These are phyloP conservation scores for Neosilurus hyrtlii DNA, from an alignment of 2,797 vertebrate genomes.

Conservation along the genomic window DNA sequence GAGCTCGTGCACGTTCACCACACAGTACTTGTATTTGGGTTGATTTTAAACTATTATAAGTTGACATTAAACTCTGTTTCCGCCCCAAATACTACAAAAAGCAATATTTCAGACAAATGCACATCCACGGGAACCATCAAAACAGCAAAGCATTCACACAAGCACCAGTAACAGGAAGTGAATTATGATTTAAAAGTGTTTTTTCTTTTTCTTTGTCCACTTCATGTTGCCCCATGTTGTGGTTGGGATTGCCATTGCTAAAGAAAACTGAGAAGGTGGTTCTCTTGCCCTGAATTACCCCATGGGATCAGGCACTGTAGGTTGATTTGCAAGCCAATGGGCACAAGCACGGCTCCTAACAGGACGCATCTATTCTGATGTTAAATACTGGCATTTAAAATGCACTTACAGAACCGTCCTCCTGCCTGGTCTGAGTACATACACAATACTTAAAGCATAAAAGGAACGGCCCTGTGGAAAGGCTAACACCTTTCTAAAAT, in stretches of 20 bases:
- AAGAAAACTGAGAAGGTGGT: slow-evolving; percentile 43
- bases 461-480: not conserved
- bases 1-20: not conserved
- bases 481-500: not conserved
- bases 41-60: not conserved
- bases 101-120: not conserved
- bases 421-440: not conserved
- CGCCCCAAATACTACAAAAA: not conserved
- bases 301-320: slow-evolving; percentile 20
- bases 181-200: not conserved
- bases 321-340: slow-evolving; percentile 60
- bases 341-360: slow-evolving; percentile 26
- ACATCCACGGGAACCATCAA: not conserved
- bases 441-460: not conserved
- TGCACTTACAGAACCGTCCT: slow-evolving; percentile 29
- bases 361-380: slow-evolving; percentile 53
- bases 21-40: no score
- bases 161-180: not conserved
- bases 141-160: not conserved
- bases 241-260: slow-evolving; percentile 10
- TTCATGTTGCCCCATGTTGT: not conserved
- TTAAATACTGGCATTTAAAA: slow-evolving; percentile 46
- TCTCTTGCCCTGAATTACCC: slow-evolving; percentile 33
- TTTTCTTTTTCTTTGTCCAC: not conserved
- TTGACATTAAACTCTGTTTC: not conserved